These are phyloP conservation scores for Pandemis cinnamomeana DNA, from an alignment of 2,888 invertebrate genomes.

Conservation along the genomic window DNA sequence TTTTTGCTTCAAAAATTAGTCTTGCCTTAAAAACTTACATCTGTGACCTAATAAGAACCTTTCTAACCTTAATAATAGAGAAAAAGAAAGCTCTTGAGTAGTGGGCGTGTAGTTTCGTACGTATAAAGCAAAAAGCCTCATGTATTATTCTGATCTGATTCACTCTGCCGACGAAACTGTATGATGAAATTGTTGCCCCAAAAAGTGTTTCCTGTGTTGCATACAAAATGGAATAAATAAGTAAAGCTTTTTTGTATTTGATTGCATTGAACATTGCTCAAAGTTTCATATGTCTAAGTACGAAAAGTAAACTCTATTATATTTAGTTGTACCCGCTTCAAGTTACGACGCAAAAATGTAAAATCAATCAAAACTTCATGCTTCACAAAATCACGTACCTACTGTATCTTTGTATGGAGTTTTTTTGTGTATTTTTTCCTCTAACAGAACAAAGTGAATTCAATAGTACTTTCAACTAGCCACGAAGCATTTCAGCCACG, in stretches of 20 bases:
- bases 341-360: too few species aligned
- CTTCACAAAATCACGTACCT: too few species aligned
- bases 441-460: too few species aligned
- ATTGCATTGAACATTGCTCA: not conserved
- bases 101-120: not conserved
- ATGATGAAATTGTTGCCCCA: slow-evolving; percentile 15
- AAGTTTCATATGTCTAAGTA: too few species aligned
- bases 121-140: slow-evolving; percentile 16
- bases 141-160: slow-evolving; percentile 22
- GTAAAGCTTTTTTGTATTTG: not conserved
- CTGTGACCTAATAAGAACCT: not conserved
- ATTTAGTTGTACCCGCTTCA: too few species aligned
- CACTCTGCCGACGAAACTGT: slow-evolving; percentile 12
- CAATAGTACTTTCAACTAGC: too few species aligned
- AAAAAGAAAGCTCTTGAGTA: not conserved
- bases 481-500: too few species aligned
- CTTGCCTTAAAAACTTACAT: not conserved
- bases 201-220: not conserved
- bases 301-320: too few species aligned
- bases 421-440: too few species aligned
- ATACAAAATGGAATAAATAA: not conserved
- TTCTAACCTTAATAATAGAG: slow-evolving; percentile 1
- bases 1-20: not conserved
- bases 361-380: too few species aligned
- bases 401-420: too few species aligned